Evolutionary conservation across 2,888 invertebrate species (phyloP).

Genomic region (Lumbricus terrestris): DNA sequence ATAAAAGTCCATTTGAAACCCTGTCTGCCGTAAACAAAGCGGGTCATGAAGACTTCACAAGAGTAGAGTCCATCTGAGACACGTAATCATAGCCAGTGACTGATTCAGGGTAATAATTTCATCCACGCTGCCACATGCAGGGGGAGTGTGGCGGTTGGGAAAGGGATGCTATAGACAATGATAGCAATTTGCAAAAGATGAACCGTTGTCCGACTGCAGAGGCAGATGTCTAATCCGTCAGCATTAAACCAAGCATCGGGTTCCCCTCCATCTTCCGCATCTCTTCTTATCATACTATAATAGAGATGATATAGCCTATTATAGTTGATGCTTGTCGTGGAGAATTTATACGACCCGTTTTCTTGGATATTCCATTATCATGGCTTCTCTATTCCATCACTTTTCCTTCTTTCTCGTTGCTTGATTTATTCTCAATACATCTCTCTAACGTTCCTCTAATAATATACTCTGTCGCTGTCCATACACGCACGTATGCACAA

Average conservation of each 20-base stretch:
- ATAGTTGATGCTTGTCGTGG: neutral
- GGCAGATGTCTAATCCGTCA: neutral
- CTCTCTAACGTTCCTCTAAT: neutral
- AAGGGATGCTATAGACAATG: neutral
- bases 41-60: neutral
- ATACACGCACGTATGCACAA: neutral
- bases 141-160: neutral
- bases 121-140: neutral
- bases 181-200: constrained; percentile 3
- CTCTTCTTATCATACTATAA: neutral
- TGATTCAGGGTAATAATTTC: neutral
- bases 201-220: neutral
- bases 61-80: neutral
- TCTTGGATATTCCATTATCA: neutral
- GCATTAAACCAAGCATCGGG: neutral
- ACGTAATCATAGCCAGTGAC: neutral
- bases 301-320: too few relatives aligned
- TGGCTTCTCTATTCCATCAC: neutral
- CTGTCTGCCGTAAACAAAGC: neutral
- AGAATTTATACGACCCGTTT: neutral
- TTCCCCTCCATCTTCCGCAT: neutral
- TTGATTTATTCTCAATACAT: too few relatives aligned
- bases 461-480: neutral
- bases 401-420: too few relatives aligned
- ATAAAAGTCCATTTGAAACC: neutral